These are phyloP conservation scores for Notospermus geniculatus DNA, from an alignment of 1,140 invertebrate species.

Conservation along the genomic window DNA sequence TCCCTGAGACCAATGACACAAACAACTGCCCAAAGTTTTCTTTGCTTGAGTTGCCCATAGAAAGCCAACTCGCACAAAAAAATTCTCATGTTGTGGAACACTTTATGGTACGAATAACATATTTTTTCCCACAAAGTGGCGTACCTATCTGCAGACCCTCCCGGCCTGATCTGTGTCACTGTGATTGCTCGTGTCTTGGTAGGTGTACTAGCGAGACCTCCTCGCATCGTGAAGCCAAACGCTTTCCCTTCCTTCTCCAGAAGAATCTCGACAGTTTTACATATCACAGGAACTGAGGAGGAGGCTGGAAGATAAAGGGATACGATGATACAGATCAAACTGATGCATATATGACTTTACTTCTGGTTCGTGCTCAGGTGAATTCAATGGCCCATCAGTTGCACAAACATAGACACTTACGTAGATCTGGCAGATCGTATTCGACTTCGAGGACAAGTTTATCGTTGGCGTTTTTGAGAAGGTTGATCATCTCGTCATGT, in stretches of 20 bases:
- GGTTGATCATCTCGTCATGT: slow-evolving; percentile 74
- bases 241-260: slow-evolving; percentile 77
- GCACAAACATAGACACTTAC: slow-evolving; percentile 65
- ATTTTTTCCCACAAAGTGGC: too few species aligned
- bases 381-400: too few species aligned
- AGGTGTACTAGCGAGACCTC: slow-evolving; percentile 66
- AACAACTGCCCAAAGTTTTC: too few species aligned
- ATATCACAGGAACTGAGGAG: slow-evolving; percentile 40
- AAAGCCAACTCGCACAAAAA: too few species aligned
- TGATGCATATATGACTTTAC: too few species aligned
- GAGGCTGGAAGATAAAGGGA: slow-evolving; percentile 33
- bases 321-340: too few species aligned
- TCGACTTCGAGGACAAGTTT: slow-evolving; percentile 76
- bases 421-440: slow-evolving; percentile 73
- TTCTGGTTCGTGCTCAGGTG: too few species aligned
- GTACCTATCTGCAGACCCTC: slow-evolving; percentile 85
- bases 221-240: slow-evolving; percentile 82
- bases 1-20: too few species aligned
- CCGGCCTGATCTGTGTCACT: slow-evolving; percentile 83
- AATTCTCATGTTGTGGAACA: too few species aligned
- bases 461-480: slow-evolving; percentile 73
- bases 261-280: slow-evolving; percentile 45
- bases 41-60: too few species aligned
- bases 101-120: too few species aligned
- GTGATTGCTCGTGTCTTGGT: slow-evolving; percentile 71